Conservation (phyloP, 2,888 invertebrate species). For the Laspeyria flexula region DNA sequence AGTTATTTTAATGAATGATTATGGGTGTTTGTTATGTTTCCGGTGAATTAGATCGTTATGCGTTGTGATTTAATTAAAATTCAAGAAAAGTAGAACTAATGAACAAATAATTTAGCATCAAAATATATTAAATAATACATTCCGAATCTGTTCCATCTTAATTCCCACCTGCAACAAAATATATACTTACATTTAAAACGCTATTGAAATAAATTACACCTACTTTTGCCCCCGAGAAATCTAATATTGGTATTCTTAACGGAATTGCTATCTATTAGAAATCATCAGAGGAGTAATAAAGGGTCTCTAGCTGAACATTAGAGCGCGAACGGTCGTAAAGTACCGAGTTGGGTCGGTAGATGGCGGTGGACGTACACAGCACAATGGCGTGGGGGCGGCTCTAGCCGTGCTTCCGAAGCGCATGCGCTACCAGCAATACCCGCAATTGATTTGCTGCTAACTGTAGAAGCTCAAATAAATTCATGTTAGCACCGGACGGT, state of each 20-base stretch:
- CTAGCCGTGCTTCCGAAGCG: constrained; percentile 40
- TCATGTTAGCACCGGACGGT: constrained; percentile 47
- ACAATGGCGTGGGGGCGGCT: constrained; percentile 73
- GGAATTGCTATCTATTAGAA: constrained; percentile 63
- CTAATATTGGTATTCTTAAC: constrained; percentile 44
- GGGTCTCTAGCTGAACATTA: constrained; percentile 56
- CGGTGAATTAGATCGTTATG: not conserved
- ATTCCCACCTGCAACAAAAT: not conserved
- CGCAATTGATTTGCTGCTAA: constrained; percentile 56
- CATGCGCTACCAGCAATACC: constrained; percentile 26
- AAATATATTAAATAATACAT: not conserved
- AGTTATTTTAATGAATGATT: constrained; percentile 4
- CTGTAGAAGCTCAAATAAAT: constrained; percentile 61
- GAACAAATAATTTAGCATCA: not conserved
- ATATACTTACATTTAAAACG: constrained; percentile 1
- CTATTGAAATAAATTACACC: constrained; percentile 15
- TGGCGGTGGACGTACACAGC: constrained; percentile 56
- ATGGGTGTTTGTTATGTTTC: not conserved
- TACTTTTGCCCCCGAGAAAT: constrained; percentile 36
- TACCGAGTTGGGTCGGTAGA: constrained; percentile 52
- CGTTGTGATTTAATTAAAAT: not conserved
- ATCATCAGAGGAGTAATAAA: constrained; percentile 60
- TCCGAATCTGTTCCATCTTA: not conserved
- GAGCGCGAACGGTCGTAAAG: constrained; percentile 55
- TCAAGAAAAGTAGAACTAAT: not conserved